phyloP scores from a whole-genome alignment of 1,140 invertebrate species.

The Meloidogyne hapla region DNA sequence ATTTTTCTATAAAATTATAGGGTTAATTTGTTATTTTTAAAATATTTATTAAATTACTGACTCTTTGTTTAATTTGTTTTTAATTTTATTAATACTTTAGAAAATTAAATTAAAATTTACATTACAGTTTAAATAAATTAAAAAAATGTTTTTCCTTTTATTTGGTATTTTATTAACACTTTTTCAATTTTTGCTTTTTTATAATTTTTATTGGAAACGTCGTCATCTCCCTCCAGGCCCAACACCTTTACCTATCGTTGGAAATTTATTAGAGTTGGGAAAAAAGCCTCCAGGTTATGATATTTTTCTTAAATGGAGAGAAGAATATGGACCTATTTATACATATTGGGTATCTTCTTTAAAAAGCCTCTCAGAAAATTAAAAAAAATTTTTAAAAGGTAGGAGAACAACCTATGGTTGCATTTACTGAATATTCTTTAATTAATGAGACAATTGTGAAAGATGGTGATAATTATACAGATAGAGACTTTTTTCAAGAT shows the following conservation, averaged over 20 bases:
- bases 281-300: slow-evolving; percentile 14
- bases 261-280: slow-evolving; percentile 7
- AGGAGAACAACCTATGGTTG: background rate
- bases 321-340: slow-evolving; percentile 34
- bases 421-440: background rate
- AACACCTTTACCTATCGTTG: slow-evolving; percentile 26
- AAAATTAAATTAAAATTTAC: too few species aligned
- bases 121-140: too few species aligned
- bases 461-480: background rate
- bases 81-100: too few species aligned
- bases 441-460: slow-evolving; percentile 1
- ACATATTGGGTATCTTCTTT: slow-evolving; percentile 25
- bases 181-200: slow-evolving; percentile 7
- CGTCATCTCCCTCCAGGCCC: slow-evolving; percentile 20
- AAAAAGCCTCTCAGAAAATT: background rate
- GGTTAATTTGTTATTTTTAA: too few species aligned
- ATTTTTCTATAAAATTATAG: too few species aligned
- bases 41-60: too few species aligned
- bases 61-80: too few species aligned
- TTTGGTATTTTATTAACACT: background rate
- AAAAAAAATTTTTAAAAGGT: background rate
- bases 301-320: slow-evolving; percentile 21
- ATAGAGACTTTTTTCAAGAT: slow-evolving; percentile 7
- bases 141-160: slow-evolving; percentile 3
- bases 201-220: slow-evolving; percentile 23